These are phyloP conservation scores for Sarcophaga subvicina DNA, from an alignment of 2,888 invertebrate genomes.

Conservation along the genomic window DNA sequence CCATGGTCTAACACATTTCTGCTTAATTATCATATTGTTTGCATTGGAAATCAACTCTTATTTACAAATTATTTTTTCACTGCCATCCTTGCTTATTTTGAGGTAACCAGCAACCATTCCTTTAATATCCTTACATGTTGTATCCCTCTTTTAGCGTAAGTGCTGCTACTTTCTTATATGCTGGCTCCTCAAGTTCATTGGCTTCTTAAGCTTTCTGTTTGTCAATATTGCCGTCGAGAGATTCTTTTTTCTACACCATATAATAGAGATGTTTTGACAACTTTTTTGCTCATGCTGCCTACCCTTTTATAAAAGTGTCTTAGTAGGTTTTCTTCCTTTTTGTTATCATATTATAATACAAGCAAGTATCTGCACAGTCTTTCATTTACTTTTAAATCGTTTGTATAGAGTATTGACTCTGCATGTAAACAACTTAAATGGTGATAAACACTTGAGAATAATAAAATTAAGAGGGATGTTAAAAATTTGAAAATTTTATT, in stretches of 20 bases:
- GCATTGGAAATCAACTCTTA: too few relatives aligned
- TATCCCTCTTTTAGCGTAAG: too few relatives aligned
- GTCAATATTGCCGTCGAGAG: conserved; percentile 13
- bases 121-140: too few relatives aligned
- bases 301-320: background rate
- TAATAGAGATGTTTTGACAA: conserved; percentile 40
- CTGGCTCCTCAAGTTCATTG: conserved; percentile 30
- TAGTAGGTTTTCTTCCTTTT: background rate
- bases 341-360: background rate
- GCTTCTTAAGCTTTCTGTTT: conserved; percentile 42
- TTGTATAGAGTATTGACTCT: background rate
- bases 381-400: background rate
- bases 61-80: too few relatives aligned
- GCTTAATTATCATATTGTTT: too few relatives aligned
- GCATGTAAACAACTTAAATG: conserved; percentile 7
- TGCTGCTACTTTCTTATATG: background rate
- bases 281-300: background rate
- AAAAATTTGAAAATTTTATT: too few relatives aligned
- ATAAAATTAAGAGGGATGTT: background rate
- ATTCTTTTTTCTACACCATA: conserved; percentile 19
- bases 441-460: background rate
- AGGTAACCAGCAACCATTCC: too few relatives aligned
- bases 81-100: too few relatives aligned
- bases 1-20: too few relatives aligned
- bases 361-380: background rate